Evolutionary conservation across 2,888 invertebrate species (phyloP).

Genomic region (Sussaba pulchella): DNA sequence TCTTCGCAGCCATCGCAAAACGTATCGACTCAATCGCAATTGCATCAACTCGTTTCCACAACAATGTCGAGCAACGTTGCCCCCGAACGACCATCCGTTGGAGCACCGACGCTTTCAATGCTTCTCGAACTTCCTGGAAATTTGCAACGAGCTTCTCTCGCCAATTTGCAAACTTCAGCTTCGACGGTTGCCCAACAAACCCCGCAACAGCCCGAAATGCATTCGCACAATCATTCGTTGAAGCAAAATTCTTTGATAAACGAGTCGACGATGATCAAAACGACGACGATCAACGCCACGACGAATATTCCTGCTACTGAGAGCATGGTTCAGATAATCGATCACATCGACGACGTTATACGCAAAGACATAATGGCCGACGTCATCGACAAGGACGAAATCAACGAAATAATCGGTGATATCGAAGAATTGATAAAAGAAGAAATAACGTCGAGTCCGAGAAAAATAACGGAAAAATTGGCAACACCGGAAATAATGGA

Average conservation of each 20-base stretch:
- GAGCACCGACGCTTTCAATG: constrained; percentile 91
- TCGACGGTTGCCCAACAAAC: constrained; percentile 68
- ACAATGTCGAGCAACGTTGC: constrained; percentile 82
- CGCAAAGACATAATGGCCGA: constrained; percentile 80
- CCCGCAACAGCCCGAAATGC: constrained; percentile 58
- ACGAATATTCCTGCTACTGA: constrained; percentile 74
- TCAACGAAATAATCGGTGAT: constrained; percentile 82
- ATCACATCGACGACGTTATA: constrained; percentile 81
- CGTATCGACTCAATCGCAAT: constrained; percentile 83
- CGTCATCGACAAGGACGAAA: constrained; percentile 82
- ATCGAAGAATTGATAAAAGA: constrained; percentile 82
- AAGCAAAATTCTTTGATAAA: constrained; percentile 62
- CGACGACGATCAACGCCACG: too few relatives aligned
- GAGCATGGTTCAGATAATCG: constrained; percentile 80
- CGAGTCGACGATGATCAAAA: constrained; percentile 48
- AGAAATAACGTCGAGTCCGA: constrained; percentile 80
- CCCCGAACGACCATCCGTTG: constrained; percentile 87
- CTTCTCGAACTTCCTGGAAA: constrained; percentile 86
- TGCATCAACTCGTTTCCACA: constrained; percentile 85
- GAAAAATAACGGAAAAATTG: constrained; percentile 62
- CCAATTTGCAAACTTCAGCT: constrained; percentile 71
- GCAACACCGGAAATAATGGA: constrained; percentile 68
- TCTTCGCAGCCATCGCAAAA: constrained; percentile 74
- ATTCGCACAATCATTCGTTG: constrained; percentile 22
- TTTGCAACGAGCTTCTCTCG: constrained; percentile 77